Evolutionary conservation across 2,888 invertebrate genomes (phyloP), one percentile per base, ranked within the genome.

Genomic region (Ochropleura plecta): DNA sequence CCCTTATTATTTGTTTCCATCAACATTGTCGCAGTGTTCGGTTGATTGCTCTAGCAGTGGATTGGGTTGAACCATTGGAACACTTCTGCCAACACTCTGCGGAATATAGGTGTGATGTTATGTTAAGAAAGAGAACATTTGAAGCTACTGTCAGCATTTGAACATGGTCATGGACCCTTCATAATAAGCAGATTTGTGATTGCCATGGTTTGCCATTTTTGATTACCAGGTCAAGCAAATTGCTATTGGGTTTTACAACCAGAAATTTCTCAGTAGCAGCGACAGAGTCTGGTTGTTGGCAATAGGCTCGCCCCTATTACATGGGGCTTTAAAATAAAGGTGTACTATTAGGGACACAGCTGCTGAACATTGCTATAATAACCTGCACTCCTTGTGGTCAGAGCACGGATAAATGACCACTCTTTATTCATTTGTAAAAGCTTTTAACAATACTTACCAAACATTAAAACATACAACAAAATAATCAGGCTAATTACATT

Each of bases 401-500:
- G 9, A 30, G 46, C 3, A 63, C 8, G 1, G 30, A 14, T 46
- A 14, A n/a, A 10, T 12, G 16, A 10, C 16, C 12, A n/a, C n/a
- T 48, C 3, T 16, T 1, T 65, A 20, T 18, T 2, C 5, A 60
- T 42, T 18, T 60, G 40, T 9, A 40, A 59, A 9, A 18, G 16
- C 5, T 59, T 59, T 40, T 42, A 18, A 62, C 42, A 42, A 60
- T 5, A 60, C n/a, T 42, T 42, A 42, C 5, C 1, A 42, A 10
- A 60, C n/a, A 44, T n/a, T 18, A 60, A 60, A n/a, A 42, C 8
- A 62, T 10, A 42, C 4, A 62, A 42, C 0, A 16, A 70, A 18
- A 3, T n/a, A 69, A 76, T 14, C n/a, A 44, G 44, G 6, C 48
- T 30, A 53, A 59, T 59, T 30, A 42, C 6, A 60, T 65, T 71